Conservation (phyloP, 2,888 invertebrate species). For the Endotricha flammealis region DNA sequence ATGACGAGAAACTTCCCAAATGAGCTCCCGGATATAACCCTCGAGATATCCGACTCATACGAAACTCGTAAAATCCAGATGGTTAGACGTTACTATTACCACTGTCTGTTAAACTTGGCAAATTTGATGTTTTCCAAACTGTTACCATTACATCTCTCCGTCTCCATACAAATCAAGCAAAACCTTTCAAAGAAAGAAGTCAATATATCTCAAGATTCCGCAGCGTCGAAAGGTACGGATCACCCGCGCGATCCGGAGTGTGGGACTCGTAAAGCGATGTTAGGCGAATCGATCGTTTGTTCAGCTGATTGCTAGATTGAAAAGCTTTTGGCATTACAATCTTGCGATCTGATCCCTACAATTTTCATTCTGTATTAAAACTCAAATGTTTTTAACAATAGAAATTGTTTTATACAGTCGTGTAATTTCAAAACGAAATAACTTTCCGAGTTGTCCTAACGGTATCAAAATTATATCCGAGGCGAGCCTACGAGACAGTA, state of each 20-base stretch:
- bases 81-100: conserved; percentile 44
- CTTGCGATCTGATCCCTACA: conserved; percentile 28
- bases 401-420: conserved; percentile 22
- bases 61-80: conserved; percentile 64
- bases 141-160: conserved; percentile 61
- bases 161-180: conserved; percentile 56
- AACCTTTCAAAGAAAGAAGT: conserved; percentile 48
- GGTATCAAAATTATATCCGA: conserved; percentile 51
- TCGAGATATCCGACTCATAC: conserved; percentile 56
- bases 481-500: conserved; percentile 48
- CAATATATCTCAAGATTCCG: conserved; percentile 53
- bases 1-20: conserved; percentile 63
- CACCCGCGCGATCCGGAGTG: conserved; percentile 38
- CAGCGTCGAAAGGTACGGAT: conserved; percentile 43
- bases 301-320: conserved; percentile 63
- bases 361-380: conserved; percentile 2
- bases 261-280: conserved; percentile 50
- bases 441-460: conserved; percentile 48
- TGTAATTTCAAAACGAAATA: conserved; percentile 43
- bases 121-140: conserved; percentile 59
- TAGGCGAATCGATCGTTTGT: conserved; percentile 64
- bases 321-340: conserved; percentile 55
- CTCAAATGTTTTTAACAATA: conserved; percentile 20
- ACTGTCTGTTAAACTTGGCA: conserved; percentile 47
- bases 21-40: conserved; percentile 57